Conservation (phyloP, 1,140 invertebrate species). For the Matsumurasca onukii region DNA sequence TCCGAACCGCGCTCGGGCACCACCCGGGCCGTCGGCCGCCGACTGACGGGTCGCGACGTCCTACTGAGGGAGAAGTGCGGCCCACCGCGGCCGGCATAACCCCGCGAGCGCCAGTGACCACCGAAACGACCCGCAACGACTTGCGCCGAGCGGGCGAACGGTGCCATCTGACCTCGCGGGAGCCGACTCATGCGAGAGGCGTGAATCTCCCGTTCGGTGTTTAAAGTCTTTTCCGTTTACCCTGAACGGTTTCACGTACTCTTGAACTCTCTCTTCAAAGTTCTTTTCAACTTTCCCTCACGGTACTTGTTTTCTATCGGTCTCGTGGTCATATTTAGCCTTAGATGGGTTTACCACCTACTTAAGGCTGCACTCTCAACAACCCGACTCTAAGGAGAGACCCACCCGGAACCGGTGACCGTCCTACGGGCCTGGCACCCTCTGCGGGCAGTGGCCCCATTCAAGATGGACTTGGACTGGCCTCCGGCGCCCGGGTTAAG, state of each 20-base stretch:
- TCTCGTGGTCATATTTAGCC: constrained; percentile 81
- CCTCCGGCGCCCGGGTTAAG: no score
- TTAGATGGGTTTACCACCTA: constrained; percentile 85
- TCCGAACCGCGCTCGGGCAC: no score
- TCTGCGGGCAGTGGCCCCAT: no score
- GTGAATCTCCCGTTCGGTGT: constrained; percentile 33
- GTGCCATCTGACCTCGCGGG: no score
- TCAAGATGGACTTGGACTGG: no score
- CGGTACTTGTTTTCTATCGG: constrained; percentile 90
- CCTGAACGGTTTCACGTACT: constrained; percentile 67
- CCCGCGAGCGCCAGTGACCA: not conserved
- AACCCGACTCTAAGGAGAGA: constrained; percentile 73
- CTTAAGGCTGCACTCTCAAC: constrained; percentile 84
- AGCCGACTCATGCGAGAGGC: constrained; percentile 47
- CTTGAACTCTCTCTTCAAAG: constrained; percentile 17
- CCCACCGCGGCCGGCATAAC: not conserved
- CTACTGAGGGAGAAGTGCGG: no score
- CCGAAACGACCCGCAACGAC: no score
- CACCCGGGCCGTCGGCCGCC: no score
- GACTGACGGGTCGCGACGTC: no score
- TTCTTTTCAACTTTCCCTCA: constrained; percentile 80
- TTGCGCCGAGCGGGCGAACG: no score
- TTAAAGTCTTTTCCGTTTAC: constrained; percentile 58
- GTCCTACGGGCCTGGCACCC: no score
- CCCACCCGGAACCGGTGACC: no score